phyloP scores from a whole-genome alignment of 1,140 invertebrate genomes.

The Lepidurus arcticus region DNA sequence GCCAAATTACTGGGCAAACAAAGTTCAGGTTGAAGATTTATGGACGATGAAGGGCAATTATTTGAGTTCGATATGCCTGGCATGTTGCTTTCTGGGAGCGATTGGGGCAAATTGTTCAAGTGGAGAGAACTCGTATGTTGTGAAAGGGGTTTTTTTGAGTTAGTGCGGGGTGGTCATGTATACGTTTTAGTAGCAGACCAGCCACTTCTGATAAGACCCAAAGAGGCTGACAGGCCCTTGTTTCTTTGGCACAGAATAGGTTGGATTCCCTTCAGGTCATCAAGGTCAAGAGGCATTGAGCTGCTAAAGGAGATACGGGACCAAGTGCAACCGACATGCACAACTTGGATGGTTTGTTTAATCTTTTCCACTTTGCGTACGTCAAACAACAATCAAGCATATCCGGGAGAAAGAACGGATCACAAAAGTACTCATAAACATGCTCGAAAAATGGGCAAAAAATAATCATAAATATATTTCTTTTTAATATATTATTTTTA shows the following conservation, averaged over 20 bases:
- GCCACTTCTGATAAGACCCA: slow-evolving; percentile 8
- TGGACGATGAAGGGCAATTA: background rate
- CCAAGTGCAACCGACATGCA: background rate
- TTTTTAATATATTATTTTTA: background rate
- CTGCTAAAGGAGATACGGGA: background rate
- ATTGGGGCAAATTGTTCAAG: background rate
- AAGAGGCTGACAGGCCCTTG: slow-evolving; percentile 8
- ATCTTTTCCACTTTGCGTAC: slow-evolving; percentile 12
- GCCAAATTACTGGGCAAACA: background rate
- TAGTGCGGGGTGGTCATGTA: slow-evolving; percentile 7
- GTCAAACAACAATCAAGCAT: slow-evolving; percentile 3
- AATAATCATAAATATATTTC: background rate
- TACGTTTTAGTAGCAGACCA: background rate
- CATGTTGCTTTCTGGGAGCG: background rate
- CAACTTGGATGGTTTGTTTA: background rate
- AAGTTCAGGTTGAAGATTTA: slow-evolving; percentile 5
- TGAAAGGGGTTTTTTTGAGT: background rate
- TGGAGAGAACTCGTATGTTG: background rate
- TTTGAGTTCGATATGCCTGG: slow-evolving; percentile 8
- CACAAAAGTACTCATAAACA: no score
- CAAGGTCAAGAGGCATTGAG: slow-evolving; percentile 18
- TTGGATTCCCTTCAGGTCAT: slow-evolving; percentile 2
- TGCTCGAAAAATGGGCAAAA: background rate
- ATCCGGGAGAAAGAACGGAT: slow-evolving; percentile 1
- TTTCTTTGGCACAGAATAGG: background rate